Evolutionary conservation across 2,888 invertebrate genomes (phyloP), one percentile per base, ranked within the genome.

Genomic region (Seira ritae): DNA sequence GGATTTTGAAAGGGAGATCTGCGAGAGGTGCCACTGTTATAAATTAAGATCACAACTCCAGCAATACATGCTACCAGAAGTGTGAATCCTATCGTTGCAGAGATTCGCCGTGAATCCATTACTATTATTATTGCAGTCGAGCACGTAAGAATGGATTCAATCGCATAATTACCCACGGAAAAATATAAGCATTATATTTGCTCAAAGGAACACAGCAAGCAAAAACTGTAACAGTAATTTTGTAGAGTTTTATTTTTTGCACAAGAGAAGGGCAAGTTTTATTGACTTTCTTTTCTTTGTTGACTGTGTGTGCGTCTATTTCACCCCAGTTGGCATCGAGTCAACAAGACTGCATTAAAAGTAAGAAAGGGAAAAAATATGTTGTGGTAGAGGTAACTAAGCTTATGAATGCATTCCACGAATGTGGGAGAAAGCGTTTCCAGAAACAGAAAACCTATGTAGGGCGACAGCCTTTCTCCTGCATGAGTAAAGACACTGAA

Each of bases 1-100:
- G 55, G 75, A 71, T 55, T 68, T 68, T 75, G 70, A 19, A 66
- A 42, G 10, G 78, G 75, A 12, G 82, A 77, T 24, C 55, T 71
- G 46, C 84, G 67, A 4, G 79, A 31, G 0, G 85, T 73, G 55
- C 82, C 85, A 66, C 85, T 81, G 22, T 85, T 84, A 68, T 86
- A 80, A 66, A 89, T 86, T 17, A 89, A 65, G 15, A 87, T 81
- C 42, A 87, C 82, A 20, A 89, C 85, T 62, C 88, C 88, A 19
- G 87, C 81, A 67, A 89, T 78, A 76, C 87, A 87, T 15, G 85
- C 84, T 68, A 88, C 86, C 77, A 89, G 74, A 67, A 89, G 80
- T 10, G 86, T 23, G 73, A 88, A 87, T 17, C 87, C 89, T 8
- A 85, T 65, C 12, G 78, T 66, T 19, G 86, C 86, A 0, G 87